Evolutionary conservation across 2,797 vertebrate species (phyloP), one percentile per base, ranked within the genome.

Genomic region (Hypotaenidia philippensis): DNA sequence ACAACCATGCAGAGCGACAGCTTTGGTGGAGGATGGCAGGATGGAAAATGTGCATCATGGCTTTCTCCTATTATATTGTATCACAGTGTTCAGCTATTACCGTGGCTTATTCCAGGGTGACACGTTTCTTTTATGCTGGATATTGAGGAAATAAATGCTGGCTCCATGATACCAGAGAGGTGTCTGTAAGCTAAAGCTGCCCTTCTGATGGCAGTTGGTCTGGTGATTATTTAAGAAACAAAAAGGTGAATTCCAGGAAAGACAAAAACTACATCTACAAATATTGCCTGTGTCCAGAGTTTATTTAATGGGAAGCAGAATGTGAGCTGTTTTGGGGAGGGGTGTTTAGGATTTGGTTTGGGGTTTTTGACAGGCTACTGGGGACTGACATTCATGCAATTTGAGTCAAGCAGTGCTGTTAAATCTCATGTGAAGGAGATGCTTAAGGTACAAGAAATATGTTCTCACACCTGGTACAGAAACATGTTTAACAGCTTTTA

Each of bases 341-440:
- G 3, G 2, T 52, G 13, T 68, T 93, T 63, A 44, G 3, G 3
- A 5, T 75, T 79, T 17, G 8, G 9, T 55, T 68, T 86, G 19
- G 2, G 0, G 1, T 20, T 25, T 50, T 68, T 20, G 3, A 4
- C 9, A 3, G 17, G 3, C 11, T 65, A 60, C 13, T 3, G 5
- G 29, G 5, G 12, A 25, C 26, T 61, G 20, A 22, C 16, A 34
- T 8, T n/a, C 1, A 3, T 70, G 21, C 11, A 38, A 0, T 66
- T 92, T 64, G 57, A 75, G 29, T 64, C 80, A 18, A 32, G 47
- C 8, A 25, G 0, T 77, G n/a, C 32, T 6, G 1, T 50, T 3
- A 77, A 77, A 15, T 53, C n/a, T 83, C 25, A 18, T 18, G 7
- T 49, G 26, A 2, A n/a, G n/a, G n/a, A 70, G 11, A 22, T 12